Percentiles rank a stretch among this genome's conserved stretches.
These are phyloP conservation scores for Melanotaenia pygmaea DNA, from an alignment of 2,797 vertebrate species.

Conservation along the genomic window DNA sequence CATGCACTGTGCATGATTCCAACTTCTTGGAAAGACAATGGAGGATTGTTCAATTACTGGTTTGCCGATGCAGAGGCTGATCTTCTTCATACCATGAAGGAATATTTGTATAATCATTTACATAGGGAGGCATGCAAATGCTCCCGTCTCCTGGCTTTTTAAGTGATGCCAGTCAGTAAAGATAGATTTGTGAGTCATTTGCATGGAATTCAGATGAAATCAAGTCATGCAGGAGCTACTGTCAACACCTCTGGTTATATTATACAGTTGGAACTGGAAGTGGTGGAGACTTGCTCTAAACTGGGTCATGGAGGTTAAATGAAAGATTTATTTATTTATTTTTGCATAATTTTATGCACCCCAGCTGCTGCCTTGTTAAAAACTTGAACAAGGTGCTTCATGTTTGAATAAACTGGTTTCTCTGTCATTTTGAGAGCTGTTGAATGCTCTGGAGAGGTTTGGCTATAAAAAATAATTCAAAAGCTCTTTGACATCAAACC, in stretches of 20 bases:
- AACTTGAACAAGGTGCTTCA: constrained; percentile 1
- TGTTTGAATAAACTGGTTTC: background rate
- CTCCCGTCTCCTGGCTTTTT: background rate
- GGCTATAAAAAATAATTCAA: background rate
- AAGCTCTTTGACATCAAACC: constrained; percentile 34
- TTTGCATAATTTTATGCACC: background rate
- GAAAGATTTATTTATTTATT: background rate
- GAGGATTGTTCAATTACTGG: constrained; percentile 33
- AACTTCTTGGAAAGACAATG: constrained; percentile 40
- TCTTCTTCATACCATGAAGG: background rate
- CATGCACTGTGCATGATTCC: constrained; percentile 14
- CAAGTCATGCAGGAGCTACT: background rate
- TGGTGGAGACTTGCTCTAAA: background rate
- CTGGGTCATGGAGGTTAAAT: background rate
- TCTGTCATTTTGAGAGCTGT: constrained; percentile 7
- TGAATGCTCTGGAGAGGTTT: constrained; percentile 2
- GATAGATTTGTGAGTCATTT: constrained; percentile 16
- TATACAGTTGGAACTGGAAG: background rate
- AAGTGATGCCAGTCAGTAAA: background rate
- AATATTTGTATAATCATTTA: constrained; percentile 30
- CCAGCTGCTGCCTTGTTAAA: constrained; percentile 14
- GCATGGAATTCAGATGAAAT: constrained; percentile 10
- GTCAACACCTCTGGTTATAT: background rate
- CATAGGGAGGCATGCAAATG: background rate
- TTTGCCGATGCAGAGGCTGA: background rate